Base-by-base conservation (phyloP, 2,888 invertebrate genomes). In the Mythimna pallens region DNA sequence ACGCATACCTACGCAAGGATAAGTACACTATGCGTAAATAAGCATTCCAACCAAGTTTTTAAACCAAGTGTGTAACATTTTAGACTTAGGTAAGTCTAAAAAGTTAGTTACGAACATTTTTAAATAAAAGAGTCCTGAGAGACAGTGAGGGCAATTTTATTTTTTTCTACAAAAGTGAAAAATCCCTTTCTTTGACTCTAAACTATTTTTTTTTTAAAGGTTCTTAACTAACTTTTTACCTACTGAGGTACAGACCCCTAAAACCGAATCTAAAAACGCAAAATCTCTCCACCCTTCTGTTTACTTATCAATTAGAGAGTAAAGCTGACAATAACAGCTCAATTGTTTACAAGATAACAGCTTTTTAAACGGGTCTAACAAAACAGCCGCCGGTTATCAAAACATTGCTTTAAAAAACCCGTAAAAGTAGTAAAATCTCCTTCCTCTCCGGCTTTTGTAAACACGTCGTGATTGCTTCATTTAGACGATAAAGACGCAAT, bases 381-480 rank as follows among this genome's bases (percentile, higher is more conserved):
- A 82, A 78, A 86, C 80, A 82, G 63, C 73, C 67, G 75, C 50
- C 50, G 67, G 65, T 79, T 86, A 84, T 81, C 73, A 82, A 52
- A 85, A 86, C 79, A 83, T 52, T 55, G 70, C 52, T 62, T 65
- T 79, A 62, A 69, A 81, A 78, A 73, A 71, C 67, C 64, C 79
- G 70, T 80, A 40, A 73, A 58, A 58, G 78, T 20, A 17, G 7
- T 78, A 77, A 81, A 77, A 76, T 36, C 63, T 73, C 72, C 73
- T 84, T 80, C 78, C 77, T 80, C 50, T 76, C 54, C 43, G 54
- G 52, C 54, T 22, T 17, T 70, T 67, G 74, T 80, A 80, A 81
- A 80, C 78, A 78, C 25, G 65, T 63, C 47, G 71, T 76, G 68
- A 87, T 84, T 88, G 85, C 87, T 87, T 86, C 76, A 87, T 87